Percentiles rank a stretch among this genome's conserved stretches.
Evolutionary conservation across 2,797 vertebrate species (phyloP).

Genomic region (Lerista edwardsae): DNA sequence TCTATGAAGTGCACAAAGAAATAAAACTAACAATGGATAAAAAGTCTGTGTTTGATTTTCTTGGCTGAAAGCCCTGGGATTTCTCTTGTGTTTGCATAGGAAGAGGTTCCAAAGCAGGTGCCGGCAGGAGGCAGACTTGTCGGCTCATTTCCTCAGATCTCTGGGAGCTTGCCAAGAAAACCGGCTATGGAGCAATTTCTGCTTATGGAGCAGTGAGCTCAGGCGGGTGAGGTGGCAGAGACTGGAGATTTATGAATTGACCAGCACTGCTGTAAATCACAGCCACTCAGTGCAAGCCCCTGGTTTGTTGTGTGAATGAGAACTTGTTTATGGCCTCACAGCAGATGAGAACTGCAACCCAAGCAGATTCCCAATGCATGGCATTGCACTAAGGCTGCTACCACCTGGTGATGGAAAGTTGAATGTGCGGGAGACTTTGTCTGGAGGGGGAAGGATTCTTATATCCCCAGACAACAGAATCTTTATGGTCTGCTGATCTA

Average conservation of each 20-base stretch:
- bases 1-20: constrained; percentile 4
- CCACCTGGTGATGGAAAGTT: neutral
- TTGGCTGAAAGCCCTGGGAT: constrained; percentile 15
- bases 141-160: constrained; percentile 14
- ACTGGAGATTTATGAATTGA: constrained; percentile 12
- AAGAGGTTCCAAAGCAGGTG: constrained; percentile 27
- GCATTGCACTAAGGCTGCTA: neutral
- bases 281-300: neutral
- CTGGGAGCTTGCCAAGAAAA: constrained; percentile 20
- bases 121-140: constrained; percentile 15
- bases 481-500: neutral
- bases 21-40: constrained; percentile 28
- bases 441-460: neutral
- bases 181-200: neutral
- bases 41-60: constrained; percentile 26
- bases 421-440: neutral
- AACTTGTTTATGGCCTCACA: constrained; percentile 1
- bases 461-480: neutral
- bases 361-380: neutral
- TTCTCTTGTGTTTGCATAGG: constrained; percentile 7
- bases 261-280: neutral
- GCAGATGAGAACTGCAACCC: neutral
- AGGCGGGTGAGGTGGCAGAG: neutral
- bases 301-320: constrained; percentile 13
- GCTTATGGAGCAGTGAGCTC: neutral